Conservation (phyloP, 1,140 invertebrate species). For the Ericerus pela region DNA sequence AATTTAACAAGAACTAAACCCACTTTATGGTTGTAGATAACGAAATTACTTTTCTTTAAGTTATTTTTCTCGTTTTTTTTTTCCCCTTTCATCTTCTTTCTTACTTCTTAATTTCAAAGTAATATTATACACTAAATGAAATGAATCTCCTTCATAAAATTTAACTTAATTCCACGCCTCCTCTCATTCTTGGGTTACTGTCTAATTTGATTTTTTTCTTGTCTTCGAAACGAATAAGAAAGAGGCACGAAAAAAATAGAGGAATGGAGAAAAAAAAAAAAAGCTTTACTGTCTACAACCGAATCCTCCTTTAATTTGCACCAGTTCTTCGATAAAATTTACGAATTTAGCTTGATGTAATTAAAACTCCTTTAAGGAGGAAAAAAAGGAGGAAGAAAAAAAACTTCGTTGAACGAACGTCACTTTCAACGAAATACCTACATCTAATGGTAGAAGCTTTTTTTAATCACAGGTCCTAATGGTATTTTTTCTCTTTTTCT, state of each 20-base stretch:
- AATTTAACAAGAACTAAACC: slow-evolving; percentile 5
- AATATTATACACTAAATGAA: slow-evolving; percentile 6
- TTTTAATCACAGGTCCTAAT: too few relatives aligned
- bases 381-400: too few relatives aligned
- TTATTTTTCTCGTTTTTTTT: background rate
- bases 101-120: slow-evolving; percentile 7
- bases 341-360: background rate
- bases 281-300: background rate
- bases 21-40: slow-evolving; percentile 9
- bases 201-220: slow-evolving; percentile 8
- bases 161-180: slow-evolving; percentile 8
- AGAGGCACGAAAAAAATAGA: background rate
- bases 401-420: too few relatives aligned
- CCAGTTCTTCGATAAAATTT: slow-evolving; percentile 1
- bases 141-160: slow-evolving; percentile 9
- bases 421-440: too few relatives aligned
- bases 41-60: slow-evolving; percentile 1
- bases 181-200: too few relatives aligned
- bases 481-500: too few relatives aligned
- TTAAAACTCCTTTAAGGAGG: slow-evolving; percentile 3
- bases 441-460: too few relatives aligned
- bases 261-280: background rate
- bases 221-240: slow-evolving; percentile 1
- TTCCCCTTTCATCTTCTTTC: background rate
- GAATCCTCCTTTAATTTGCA: background rate